Evolutionary conservation across 2,113 vertebrate species (phyloP).

Genomic region (Notothenia coriiceps): DNA sequence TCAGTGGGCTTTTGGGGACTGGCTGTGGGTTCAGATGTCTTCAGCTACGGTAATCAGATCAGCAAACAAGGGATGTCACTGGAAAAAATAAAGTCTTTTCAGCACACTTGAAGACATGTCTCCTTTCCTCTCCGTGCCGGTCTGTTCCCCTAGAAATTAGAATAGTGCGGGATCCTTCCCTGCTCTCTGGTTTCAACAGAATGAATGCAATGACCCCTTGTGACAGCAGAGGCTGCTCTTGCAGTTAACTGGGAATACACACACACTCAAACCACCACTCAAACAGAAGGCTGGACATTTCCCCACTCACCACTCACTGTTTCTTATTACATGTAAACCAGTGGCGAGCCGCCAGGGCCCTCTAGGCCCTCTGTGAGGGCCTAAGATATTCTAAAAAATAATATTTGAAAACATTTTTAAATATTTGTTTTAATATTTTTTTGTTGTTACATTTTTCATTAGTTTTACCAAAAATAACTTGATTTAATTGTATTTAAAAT

Average conservation of each 20-base stretch:
- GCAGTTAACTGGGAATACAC: not conserved
- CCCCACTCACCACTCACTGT: not conserved
- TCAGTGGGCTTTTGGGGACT: not conserved
- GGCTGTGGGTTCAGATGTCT: slow-evolving; percentile 15
- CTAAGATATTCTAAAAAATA: too few relatives aligned
- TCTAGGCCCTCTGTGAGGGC: too few relatives aligned
- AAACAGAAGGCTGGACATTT: not conserved
- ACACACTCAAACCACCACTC: not conserved
- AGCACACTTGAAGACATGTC: slow-evolving; percentile 11
- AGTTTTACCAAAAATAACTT: too few relatives aligned
- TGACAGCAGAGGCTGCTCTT: slow-evolving; percentile 21
- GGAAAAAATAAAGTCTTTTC: slow-evolving; percentile 2
- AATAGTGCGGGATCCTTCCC: not conserved
- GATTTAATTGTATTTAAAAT: too few relatives aligned
- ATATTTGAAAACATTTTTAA: too few relatives aligned
- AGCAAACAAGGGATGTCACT: slow-evolving; percentile 4
- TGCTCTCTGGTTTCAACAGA: not conserved
- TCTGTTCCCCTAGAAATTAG: not conserved
- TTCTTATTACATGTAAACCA: not conserved
- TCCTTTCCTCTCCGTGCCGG: slow-evolving; percentile 11
- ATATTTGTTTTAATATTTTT: too few relatives aligned
- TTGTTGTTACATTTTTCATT: too few relatives aligned
- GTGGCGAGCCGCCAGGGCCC: too few relatives aligned
- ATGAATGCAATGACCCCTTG: not conserved
- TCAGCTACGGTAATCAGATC: slow-evolving; percentile 8